A percentile compares a stretch with the other conserved stretches of the same genome.
Conservation (phyloP, 2,113 vertebrate genomes). For the Trogon melanurus region DNA sequence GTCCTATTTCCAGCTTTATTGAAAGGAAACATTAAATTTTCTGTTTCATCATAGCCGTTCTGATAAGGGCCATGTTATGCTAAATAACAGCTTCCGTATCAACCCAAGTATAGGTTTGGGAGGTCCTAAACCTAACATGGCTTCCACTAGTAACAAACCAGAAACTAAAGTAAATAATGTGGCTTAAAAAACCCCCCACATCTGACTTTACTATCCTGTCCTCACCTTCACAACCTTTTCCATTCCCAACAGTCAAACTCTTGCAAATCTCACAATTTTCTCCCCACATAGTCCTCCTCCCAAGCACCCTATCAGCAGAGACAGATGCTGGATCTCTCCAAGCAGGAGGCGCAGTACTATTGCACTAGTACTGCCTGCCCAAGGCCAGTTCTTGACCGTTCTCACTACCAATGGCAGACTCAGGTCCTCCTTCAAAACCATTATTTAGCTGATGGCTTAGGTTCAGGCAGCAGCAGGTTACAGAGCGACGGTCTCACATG, state of each 20-base stretch:
- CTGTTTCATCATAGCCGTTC: neutral
- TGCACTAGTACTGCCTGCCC: neutral
- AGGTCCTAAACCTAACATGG: neutral
- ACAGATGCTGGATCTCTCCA: neutral
- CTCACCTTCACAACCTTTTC: neutral
- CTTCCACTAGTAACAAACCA: neutral
- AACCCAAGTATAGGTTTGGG: neutral
- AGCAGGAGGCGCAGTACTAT: neutral
- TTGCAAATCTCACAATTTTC: neutral
- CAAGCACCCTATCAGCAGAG: neutral
- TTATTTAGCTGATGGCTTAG: neutral
- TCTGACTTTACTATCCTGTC: neutral
- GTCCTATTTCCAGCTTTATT: conserved; percentile 2
- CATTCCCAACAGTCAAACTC: neutral
- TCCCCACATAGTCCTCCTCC: neutral
- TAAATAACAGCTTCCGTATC: neutral
- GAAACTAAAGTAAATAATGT: neutral
- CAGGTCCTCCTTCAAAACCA: neutral
- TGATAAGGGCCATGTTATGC: neutral
- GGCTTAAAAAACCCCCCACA: neutral
- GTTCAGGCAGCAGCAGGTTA: neutral
- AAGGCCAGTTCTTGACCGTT: neutral
- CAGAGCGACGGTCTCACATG: neutral
- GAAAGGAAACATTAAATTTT: neutral
- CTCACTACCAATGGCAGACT: neutral